A percentile compares a stretch with the other conserved stretches of the same genome.
phyloP scores from a whole-genome alignment of 2,888 invertebrate genomes.

The Cheilosia vulpina region DNA sequence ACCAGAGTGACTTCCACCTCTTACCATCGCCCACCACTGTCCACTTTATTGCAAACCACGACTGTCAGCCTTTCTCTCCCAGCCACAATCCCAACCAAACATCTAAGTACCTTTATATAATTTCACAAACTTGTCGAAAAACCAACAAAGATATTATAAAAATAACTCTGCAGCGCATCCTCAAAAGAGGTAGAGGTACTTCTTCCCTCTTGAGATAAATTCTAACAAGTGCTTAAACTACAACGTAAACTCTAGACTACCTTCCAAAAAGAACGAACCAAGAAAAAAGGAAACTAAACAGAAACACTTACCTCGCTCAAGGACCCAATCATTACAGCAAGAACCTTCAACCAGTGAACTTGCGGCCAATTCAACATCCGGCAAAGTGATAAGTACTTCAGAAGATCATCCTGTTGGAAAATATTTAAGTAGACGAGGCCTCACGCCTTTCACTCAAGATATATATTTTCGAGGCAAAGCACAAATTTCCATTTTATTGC shows the following conservation, averaged over 20 bases:
- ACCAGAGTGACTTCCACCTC: no score
- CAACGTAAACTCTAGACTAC: background rate
- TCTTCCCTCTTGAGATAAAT: background rate
- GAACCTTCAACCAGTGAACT: conserved; percentile 89
- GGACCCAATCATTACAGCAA: conserved; percentile 89
- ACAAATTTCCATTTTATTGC: conserved; percentile 4
- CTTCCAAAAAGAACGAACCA: background rate
- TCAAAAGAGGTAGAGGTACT: no score
- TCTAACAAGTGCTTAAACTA: background rate
- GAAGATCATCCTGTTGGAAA: conserved; percentile 78
- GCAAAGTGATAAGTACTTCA: conserved; percentile 88
- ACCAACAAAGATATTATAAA: no score
- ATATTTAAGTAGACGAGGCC: conserved; percentile 45
- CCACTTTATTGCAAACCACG: no score
- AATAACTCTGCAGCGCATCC: no score
- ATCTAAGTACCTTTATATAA: no score
- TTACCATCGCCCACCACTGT: no score
- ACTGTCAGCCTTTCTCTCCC: no score
- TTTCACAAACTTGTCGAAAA: no score
- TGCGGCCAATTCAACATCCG: conserved; percentile 82
- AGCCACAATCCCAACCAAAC: no score
- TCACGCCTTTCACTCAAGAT: no score
- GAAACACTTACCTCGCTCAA: conserved; percentile 85
- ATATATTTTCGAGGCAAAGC: background rate
- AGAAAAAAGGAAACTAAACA: conserved; percentile 20